Conservation (phyloP, 2,888 invertebrate genomes). For the Cheilosia impressa region DNA sequence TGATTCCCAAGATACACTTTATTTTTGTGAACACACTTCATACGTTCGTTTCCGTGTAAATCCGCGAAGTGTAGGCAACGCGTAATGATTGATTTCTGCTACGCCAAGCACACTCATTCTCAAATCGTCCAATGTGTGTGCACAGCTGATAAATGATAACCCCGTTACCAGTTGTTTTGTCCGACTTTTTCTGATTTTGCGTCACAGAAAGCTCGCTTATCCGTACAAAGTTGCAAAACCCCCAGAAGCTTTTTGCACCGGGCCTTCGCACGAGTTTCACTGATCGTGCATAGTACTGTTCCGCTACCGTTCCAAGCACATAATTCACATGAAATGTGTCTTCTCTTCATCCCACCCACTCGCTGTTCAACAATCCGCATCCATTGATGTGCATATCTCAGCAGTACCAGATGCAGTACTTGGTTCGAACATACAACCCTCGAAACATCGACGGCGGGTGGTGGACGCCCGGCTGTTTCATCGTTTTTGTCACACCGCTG, state of each 20-base stretch:
- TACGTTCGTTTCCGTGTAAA: neutral
- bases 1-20: too few species aligned
- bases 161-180: constrained; percentile 4
- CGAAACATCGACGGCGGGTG: neutral
- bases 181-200: constrained; percentile 27
- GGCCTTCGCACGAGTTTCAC: constrained; percentile 14
- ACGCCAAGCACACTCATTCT: neutral
- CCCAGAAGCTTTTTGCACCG: constrained; percentile 31
- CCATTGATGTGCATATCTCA: too few species aligned
- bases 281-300: constrained; percentile 25
- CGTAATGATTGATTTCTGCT: constrained; percentile 8
- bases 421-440: too few species aligned
- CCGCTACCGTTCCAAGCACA: neutral
- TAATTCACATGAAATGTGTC: too few species aligned
- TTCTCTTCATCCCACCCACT: neutral
- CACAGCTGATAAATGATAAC: constrained; percentile 47
- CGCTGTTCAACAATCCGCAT: neutral
- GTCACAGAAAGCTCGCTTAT: constrained; percentile 58
- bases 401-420: too few species aligned
- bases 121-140: neutral
- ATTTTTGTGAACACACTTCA: too few species aligned
- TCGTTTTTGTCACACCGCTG: constrained; percentile 3
- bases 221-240: constrained; percentile 13
- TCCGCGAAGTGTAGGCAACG: constrained; percentile 10
- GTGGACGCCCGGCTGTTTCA: neutral